A percentile compares a stretch with the other conserved stretches of the same genome.
phyloP scores from a whole-genome alignment of 2,113 vertebrate genomes.

The Carollia perspicillata region DNA sequence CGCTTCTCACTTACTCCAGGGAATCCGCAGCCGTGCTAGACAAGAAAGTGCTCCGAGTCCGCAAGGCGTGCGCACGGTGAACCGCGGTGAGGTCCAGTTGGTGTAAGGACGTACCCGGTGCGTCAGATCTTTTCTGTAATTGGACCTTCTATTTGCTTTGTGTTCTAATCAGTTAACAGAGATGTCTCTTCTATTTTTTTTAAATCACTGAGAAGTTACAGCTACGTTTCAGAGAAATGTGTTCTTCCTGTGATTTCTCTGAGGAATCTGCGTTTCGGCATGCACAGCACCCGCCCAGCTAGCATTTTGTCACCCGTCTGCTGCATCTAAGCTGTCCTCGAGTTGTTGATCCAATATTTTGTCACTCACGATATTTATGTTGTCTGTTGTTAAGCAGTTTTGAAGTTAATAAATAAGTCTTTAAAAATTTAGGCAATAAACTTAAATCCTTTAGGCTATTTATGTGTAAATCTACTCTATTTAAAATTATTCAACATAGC shows the following conservation, averaged over 20 bases:
- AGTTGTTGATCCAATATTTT: not conserved
- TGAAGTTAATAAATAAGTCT: constrained; percentile 4
- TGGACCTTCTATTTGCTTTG: not conserved
- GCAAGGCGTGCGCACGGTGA: not conserved
- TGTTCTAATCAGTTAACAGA: not conserved
- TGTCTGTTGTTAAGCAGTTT: not conserved
- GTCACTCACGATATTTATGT: not conserved
- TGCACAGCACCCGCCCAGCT: not conserved
- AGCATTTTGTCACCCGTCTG: not conserved
- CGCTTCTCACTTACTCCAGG: not conserved
- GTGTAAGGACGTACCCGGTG: not conserved
- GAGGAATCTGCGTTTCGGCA: not conserved
- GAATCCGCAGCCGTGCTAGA: not conserved
- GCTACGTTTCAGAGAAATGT: not conserved
- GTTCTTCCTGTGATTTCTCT: not conserved
- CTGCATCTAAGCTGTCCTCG: not conserved
- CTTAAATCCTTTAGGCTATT: not conserved
- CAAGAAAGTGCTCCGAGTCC: not conserved
- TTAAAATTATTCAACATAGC: not conserved
- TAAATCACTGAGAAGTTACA: too few species aligned
- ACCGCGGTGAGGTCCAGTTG: not conserved
- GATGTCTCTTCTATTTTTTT: too few species aligned
- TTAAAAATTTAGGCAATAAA: not conserved
- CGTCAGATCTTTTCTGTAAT: not conserved
- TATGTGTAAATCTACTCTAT: not conserved